Evolutionary conservation across 2,888 invertebrate species (phyloP).

Genomic region (Choreutis nemorana): DNA sequence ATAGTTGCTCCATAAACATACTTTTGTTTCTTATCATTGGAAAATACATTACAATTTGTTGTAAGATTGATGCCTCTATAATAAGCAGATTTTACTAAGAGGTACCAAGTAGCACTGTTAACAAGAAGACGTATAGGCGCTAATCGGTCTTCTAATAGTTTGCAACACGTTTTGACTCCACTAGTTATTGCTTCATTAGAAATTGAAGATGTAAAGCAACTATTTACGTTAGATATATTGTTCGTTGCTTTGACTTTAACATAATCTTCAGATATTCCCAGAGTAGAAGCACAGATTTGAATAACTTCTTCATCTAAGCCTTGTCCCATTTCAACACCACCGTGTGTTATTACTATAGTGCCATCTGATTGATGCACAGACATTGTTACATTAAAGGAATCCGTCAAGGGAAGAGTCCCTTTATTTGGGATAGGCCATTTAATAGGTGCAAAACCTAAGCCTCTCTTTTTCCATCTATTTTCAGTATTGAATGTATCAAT

Average conservation of each 20-base stretch:
- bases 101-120: not conserved
- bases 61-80: not conserved
- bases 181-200: conserved; percentile 61
- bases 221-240: conserved; percentile 64
- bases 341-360: conserved; percentile 65
- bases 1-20: conserved; percentile 67
- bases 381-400: conserved; percentile 58
- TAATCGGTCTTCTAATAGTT: conserved; percentile 53
- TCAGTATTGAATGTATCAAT: conserved; percentile 62
- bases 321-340: conserved; percentile 70
- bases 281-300: conserved; percentile 66
- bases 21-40: conserved; percentile 44
- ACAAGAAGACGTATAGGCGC: conserved; percentile 20
- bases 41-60: conserved; percentile 19
- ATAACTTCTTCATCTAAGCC: conserved; percentile 70
- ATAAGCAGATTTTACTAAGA: conserved; percentile 1
- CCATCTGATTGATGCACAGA: conserved; percentile 67
- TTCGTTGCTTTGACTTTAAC: conserved; percentile 68
- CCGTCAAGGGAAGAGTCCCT: conserved; percentile 51
- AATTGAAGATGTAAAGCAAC: conserved; percentile 71
- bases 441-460: conserved; percentile 67
- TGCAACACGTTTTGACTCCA: conserved; percentile 58
- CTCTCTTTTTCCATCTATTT: conserved; percentile 77
- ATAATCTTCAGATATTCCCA: conserved; percentile 65
- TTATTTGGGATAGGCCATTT: conserved; percentile 55